Evolutionary conservation across 37 sponge, comb jelly and placozoan genomes (phyloP).

Genomic region (Amphimedon queenslandica): DNA sequence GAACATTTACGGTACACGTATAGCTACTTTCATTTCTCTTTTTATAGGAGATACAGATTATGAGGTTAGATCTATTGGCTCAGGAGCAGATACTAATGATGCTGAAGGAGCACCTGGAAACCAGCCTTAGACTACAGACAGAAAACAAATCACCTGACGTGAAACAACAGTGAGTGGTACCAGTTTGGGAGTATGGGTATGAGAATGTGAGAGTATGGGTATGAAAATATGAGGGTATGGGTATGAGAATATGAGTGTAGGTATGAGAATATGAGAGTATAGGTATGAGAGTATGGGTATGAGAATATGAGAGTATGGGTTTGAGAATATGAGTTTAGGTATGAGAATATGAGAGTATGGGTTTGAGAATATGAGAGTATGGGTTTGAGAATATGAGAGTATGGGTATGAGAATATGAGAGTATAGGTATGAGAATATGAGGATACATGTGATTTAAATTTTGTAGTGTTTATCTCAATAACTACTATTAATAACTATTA

Average conservation of each 20-base stretch:
- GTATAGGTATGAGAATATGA: neutral
- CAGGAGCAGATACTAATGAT: slow-evolving; percentile 58
- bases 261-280: neutral
- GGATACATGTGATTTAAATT: too few species aligned
- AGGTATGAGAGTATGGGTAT: neutral
- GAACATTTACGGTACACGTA: too few species aligned
- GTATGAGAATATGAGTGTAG: neutral
- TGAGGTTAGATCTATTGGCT: slow-evolving; percentile 55
- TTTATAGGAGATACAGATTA: slow-evolving; percentile 35
- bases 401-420: neutral
- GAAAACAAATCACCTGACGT: slow-evolving; percentile 3
- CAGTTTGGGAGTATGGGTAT: too few species aligned
- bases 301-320: neutral
- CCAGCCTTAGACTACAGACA: slow-evolving; percentile 19
- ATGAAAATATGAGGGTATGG: neutral
- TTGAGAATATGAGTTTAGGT: neutral
- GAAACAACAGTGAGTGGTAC: slow-evolving; percentile 3
- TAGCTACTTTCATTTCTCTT: too few species aligned
- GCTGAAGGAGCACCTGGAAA: slow-evolving; percentile 37
- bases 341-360: neutral
- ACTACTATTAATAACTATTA: too few species aligned
- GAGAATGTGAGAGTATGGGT: neutral
- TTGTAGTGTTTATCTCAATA: too few species aligned
- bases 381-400: neutral
- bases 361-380: neutral